These are phyloP conservation scores for Homalodisca vitripennis DNA, from an alignment of 1,140 invertebrate genomes.

Conservation along the genomic window DNA sequence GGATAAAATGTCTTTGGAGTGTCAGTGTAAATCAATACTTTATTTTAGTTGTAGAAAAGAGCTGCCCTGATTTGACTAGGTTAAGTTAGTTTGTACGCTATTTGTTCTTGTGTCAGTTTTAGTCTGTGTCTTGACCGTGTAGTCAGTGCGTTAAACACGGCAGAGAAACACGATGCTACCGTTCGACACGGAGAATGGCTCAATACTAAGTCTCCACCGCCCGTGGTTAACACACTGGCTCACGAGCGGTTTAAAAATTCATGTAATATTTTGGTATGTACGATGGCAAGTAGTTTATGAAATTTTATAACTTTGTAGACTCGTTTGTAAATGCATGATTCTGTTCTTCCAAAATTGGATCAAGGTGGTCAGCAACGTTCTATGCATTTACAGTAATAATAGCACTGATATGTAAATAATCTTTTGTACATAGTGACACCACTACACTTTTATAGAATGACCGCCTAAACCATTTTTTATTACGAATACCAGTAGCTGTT, in stretches of 20 bases:
- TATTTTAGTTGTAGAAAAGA: too few relatives aligned
- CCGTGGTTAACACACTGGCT: neutral
- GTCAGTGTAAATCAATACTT: neutral
- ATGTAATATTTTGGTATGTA: constrained; percentile 30
- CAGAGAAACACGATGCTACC: neutral
- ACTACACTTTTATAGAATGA: constrained; percentile 18
- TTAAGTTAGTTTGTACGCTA: constrained; percentile 17
- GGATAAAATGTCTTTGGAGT: constrained; percentile 11
- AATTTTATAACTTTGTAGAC: constrained; percentile 18
- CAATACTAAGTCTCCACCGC: too few relatives aligned
- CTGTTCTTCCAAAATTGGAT: constrained; percentile 28
- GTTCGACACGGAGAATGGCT: neutral
- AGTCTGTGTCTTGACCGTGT: constrained; percentile 12
- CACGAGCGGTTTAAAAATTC: neutral
- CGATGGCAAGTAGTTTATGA: neutral
- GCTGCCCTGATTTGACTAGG: constrained; percentile 20
- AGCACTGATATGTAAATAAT: constrained; percentile 21
- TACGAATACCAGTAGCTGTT: constrained; percentile 22
- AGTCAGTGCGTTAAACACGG: neutral
- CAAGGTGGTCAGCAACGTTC: neutral
- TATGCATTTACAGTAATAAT: constrained; percentile 3
- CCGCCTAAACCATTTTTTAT: constrained; percentile 13
- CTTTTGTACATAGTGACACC: constrained; percentile 21
- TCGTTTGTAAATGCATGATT: constrained; percentile 28
- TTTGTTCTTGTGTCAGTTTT: constrained; percentile 12